Base-by-base conservation (phyloP, 1,140 invertebrate species). In the Drosophila nigrodunni region DNA sequence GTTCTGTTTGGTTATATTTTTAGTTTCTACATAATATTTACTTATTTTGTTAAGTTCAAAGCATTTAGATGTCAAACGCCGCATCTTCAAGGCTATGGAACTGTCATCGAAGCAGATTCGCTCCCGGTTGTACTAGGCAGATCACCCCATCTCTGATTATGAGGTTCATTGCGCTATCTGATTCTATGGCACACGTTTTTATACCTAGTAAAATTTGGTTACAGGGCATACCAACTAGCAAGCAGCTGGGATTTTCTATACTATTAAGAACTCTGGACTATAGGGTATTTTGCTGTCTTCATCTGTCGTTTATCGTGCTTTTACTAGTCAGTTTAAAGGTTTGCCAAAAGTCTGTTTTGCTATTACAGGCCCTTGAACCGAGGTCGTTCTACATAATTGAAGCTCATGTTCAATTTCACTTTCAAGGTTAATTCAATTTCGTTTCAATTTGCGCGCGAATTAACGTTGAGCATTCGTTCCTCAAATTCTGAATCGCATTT, bases 361-460 rank as follows among this genome's bases (percentile, higher is more conserved):
- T 35, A 58, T 58, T 39, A 58, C 58, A 64, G 44, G 43, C 41
- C 41, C 71, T 74, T 75, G 67, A 58, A 59, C 59, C 67, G 61
- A 44, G 57, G 43, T 25, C 52, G 60, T 58, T 34, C 46, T 52
- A 34, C 13, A 59, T 70, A 30, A 10, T 46, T 47, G 37, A 65
- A 39, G 72, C 55, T 50, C 49, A 66, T 62, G 78, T 70, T 72
- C 52, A 77, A 82, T 64, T 74, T 82, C 11, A 11, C 25, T 21
- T 39, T 52, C 74, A 88, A 87, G 80, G 83, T 83, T 87, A 87
- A 77, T 88, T 60, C 37, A 70, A 83, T 86, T 66, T 83, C 25
- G 37, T 4, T 30, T 71, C 49, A 30, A 61, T 71, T 64, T 50
- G 34, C 13, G 60, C 8, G 43, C 10, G 9, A 21, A 46, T 25